These are phyloP conservation scores for Diceros bicornis DNA, from an alignment of 2,797 vertebrate species.

Conservation along the genomic window DNA sequence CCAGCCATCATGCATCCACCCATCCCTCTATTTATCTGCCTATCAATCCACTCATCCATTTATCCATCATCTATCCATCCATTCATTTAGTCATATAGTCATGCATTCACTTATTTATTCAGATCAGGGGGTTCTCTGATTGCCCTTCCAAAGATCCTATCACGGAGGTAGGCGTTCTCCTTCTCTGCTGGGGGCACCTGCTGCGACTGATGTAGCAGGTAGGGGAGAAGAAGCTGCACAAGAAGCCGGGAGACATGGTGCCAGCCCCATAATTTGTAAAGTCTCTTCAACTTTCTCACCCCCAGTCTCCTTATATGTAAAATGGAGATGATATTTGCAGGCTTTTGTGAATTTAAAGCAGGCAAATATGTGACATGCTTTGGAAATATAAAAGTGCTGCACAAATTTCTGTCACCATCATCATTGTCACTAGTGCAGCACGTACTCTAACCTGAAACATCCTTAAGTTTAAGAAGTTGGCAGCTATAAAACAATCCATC, in stretches of 20 bases:
- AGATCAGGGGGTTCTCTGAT: slow-evolving; percentile 3
- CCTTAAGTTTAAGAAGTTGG: slow-evolving; percentile 46
- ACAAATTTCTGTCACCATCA: background rate
- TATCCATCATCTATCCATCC: background rate
- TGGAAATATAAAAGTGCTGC: background rate
- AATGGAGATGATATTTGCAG: slow-evolving; percentile 25
- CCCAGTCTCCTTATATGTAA: slow-evolving; percentile 16
- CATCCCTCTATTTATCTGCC: background rate
- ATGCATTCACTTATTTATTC: slow-evolving; percentile 58
- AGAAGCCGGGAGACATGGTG: background rate
- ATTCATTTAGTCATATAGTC: slow-evolving; percentile 21
- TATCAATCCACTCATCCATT: background rate
- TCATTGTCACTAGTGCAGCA: background rate
- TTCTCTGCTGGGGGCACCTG: background rate
- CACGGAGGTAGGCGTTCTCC: background rate
- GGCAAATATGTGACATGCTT: slow-evolving; percentile 15
- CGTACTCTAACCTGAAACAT: background rate
- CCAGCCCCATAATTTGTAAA: slow-evolving; percentile 4
- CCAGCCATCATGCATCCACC: background rate
- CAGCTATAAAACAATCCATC: slow-evolving; percentile 44
- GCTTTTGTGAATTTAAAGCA: slow-evolving; percentile 58
- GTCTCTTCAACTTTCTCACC: slow-evolving; percentile 18
- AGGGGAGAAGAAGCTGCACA: background rate
- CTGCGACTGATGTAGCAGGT: background rate
- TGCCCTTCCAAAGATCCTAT: slow-evolving; percentile 12